These are phyloP conservation scores for Phoebastria nigripes DNA, from an alignment of 2,797 vertebrate species.

Conservation along the genomic window DNA sequence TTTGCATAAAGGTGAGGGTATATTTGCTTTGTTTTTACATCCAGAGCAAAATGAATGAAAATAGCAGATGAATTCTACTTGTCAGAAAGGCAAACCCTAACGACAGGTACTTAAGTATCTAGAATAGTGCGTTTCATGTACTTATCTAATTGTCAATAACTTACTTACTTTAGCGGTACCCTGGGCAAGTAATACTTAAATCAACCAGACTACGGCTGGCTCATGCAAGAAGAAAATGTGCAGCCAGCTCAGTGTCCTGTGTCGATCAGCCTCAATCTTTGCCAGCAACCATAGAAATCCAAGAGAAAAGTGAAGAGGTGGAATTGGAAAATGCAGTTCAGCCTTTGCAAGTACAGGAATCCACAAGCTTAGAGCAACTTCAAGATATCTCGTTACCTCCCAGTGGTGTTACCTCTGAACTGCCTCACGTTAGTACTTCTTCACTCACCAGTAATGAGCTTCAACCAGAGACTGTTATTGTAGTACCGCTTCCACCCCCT, in stretches of 20 bases:
- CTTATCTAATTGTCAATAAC: background rate
- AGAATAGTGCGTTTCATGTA: background rate
- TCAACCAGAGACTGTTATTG: conserved; percentile 21
- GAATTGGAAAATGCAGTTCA: conserved; percentile 59
- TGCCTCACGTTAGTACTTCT: conserved; percentile 47
- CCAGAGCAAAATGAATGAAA: background rate
- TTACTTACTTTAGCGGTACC: conserved; percentile 81
- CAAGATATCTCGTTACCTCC: conserved; percentile 77
- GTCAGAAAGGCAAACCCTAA: background rate
- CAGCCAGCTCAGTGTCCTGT: conserved; percentile 43
- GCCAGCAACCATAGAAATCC: conserved; percentile 77
- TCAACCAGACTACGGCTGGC: conserved; percentile 84
- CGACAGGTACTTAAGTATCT: background rate
- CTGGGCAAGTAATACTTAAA: conserved; percentile 93
- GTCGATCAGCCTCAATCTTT: conserved; percentile 73
- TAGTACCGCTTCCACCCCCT: conserved; percentile 55
- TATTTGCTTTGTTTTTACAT: background rate
- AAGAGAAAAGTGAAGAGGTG: conserved; percentile 57
- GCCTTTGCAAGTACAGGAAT: conserved; percentile 44
- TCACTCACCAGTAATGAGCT: conserved; percentile 52
- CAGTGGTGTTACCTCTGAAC: conserved; percentile 66
- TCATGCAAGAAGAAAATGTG: conserved; percentile 76
- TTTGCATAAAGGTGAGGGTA: background rate
- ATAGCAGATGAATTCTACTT: background rate
- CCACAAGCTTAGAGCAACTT: conserved; percentile 66